Evolutionary conservation across 1,140 invertebrate genomes (phyloP).

Genomic region (Leptopilina boulardi): DNA sequence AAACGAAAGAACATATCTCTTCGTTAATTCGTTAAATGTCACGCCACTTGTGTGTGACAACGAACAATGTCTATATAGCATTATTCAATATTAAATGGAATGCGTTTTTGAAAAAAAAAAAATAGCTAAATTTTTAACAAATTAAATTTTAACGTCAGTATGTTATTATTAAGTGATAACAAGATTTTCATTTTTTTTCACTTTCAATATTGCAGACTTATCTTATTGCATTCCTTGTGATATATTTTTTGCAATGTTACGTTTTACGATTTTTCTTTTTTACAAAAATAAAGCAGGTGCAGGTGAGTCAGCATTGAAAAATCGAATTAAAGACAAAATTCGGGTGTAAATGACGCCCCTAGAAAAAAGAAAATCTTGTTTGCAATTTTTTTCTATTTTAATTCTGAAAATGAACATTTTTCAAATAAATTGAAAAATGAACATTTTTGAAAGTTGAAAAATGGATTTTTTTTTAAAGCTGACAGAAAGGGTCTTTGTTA

Average conservation of each 20-base stretch:
- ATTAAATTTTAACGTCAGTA: background rate
- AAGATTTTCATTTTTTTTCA: background rate
- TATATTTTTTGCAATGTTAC: conserved; percentile 9
- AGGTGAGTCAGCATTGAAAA: background rate
- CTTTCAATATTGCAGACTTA: conserved; percentile 10
- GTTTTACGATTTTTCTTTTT: background rate
- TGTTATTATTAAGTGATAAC: conserved; percentile 19
- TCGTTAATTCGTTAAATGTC: conserved; percentile 9
- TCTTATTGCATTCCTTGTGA: conserved; percentile 29
- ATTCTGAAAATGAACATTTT: too few relatives aligned
- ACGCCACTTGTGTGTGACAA: background rate
- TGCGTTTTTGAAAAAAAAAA: background rate
- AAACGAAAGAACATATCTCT: background rate
- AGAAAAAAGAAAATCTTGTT: background rate
- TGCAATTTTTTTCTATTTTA: conserved; percentile 2
- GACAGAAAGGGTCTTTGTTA: conserved; percentile 1
- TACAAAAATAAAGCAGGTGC: background rate
- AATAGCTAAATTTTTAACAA: too few relatives aligned
- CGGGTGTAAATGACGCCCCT: background rate
- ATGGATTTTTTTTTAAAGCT: background rate
- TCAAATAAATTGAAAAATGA: background rate
- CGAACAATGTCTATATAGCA: conserved; percentile 19
- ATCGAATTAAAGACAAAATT: background rate
- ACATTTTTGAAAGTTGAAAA: background rate
- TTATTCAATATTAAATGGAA: background rate